Evolutionary conservation across 2,888 invertebrate genomes (phyloP).

Genomic region (Melolontha melolontha): DNA sequence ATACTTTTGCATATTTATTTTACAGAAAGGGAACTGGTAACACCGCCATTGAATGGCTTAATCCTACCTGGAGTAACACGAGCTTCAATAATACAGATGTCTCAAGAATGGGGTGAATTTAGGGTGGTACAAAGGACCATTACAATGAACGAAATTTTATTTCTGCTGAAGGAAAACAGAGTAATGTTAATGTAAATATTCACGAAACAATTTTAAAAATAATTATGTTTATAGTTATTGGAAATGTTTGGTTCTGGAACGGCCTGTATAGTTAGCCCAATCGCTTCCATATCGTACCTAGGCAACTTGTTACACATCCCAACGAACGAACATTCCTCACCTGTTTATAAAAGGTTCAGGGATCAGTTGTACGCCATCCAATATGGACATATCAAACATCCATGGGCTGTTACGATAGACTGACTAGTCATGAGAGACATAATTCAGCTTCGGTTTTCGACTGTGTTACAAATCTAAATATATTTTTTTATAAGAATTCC

Average conservation of each 20-base stretch:
- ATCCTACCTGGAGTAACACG: conserved; percentile 96
- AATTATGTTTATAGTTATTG: conserved; percentile 74
- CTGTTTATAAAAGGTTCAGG: conserved; percentile 80
- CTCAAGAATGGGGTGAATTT: conserved; percentile 87
- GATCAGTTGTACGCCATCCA: conserved; percentile 89
- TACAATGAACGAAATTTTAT: conserved; percentile 85
- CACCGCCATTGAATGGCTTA: conserved; percentile 93
- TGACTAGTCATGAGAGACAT: conserved; percentile 40
- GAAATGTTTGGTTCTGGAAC: conserved; percentile 99
- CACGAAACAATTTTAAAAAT: neutral
- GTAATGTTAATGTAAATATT: conserved; percentile 68
- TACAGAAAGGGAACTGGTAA: conserved; percentile 89
- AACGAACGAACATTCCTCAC: conserved; percentile 78
- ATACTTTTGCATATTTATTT: conserved; percentile 31
- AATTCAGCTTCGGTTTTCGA: conserved; percentile 5
- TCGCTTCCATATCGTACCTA: conserved; percentile 85
- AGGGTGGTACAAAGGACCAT: conserved; percentile 83
- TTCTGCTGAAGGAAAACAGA: conserved; percentile 81
- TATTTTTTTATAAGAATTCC: conserved; percentile 7
- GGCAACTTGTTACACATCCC: conserved; percentile 77
- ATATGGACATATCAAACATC: conserved; percentile 86
- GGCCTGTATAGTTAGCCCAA: conserved; percentile 94
- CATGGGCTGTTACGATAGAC: conserved; percentile 73
- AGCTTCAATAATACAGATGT: conserved; percentile 85
- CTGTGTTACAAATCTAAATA: conserved; percentile 32